Conservation (phyloP, 2,797 vertebrate genomes). For the Danio albolineatus region DNA sequence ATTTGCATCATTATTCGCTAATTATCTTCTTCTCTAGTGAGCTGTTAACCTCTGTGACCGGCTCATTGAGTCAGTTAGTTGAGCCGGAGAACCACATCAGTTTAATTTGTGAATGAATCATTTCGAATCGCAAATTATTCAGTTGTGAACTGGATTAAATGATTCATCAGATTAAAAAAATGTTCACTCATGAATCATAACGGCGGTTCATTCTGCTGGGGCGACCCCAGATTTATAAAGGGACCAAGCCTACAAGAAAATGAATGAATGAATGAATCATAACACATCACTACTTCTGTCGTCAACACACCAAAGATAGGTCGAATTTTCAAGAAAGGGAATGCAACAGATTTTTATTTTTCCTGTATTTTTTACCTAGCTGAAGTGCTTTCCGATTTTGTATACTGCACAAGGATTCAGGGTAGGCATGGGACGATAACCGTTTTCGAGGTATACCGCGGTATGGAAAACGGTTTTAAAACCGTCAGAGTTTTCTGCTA, state of each 20-base stretch:
- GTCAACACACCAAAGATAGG: not conserved
- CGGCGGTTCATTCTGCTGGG: no score
- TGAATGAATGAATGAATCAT: no score
- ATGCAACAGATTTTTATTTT: no score
- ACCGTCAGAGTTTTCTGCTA: no score
- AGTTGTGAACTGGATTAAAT: constrained; percentile 5
- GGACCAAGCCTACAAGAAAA: no score
- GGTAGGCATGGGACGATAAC: no score
- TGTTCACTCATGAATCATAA: not conserved
- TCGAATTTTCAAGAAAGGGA: not conserved
- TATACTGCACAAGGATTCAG: not conserved
- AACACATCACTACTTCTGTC: not conserved
- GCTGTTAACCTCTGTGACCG: constrained; percentile 23
- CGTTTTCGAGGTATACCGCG: no score
- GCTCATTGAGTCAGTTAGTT: constrained; percentile 35
- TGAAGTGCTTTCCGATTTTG: not conserved
- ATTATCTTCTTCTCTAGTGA: constrained; percentile 32
- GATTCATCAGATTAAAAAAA: constrained; percentile 7
- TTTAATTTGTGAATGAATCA: constrained; percentile 16
- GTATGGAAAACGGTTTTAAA: no score
- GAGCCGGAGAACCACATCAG: constrained; percentile 17
- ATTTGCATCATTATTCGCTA: constrained; percentile 34
- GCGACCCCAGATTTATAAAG: no score
- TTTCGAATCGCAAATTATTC: constrained; percentile 11
- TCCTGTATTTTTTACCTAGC: not conserved